Evolutionary conservation across 1,140 invertebrate genomes (phyloP), one percentile per base, ranked within the genome.

Genomic region (Macrobrachium nipponense): DNA sequence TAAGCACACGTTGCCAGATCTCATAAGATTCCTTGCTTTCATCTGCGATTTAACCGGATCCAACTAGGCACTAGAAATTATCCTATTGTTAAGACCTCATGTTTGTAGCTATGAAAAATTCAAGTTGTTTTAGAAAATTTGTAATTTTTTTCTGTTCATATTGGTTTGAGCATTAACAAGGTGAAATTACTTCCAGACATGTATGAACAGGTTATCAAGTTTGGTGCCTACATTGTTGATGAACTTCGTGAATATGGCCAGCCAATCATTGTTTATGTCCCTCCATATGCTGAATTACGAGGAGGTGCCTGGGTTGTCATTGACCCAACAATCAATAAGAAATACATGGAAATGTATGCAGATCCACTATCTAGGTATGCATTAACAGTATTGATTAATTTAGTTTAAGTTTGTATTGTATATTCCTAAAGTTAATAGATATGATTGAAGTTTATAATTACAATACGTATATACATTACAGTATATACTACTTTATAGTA

Each of bases 231-330:
- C 91, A 99, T 99, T 89, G 98, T 99, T 5, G 98, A 99, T 90
- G 97, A 95, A 0, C 91, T 99, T 70, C 92, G 95, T 7, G 94
- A 96, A 61, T 98, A 98, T 90, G 95, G 94, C 11, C 95, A 97
- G 90, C 98, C 98, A 0, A 95, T 99, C 61, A 92, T 99, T 10
- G 96, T 99, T 77, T 99, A 99, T 92, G 96, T 99, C 88, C 98
- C 99, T 62, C 98, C 98, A 0, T 96, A 97, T 90, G 98, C 95
- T 0, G 99, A 99, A 91, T 92, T 99, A 17, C 92, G 99, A 82
- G 99, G 99, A 62, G 99, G 99, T 36, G 98, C 99, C 11, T 99
- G 99, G 99, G 99, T 98, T 11, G 98, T 99, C 4, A 95, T 99
- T 1, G 99, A 99, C 92, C 95, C 98, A 2, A 95, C 95, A 14